Evolutionary conservation across 2,797 vertebrate species (phyloP).

Genomic region (Darevskia nairensis): DNA sequence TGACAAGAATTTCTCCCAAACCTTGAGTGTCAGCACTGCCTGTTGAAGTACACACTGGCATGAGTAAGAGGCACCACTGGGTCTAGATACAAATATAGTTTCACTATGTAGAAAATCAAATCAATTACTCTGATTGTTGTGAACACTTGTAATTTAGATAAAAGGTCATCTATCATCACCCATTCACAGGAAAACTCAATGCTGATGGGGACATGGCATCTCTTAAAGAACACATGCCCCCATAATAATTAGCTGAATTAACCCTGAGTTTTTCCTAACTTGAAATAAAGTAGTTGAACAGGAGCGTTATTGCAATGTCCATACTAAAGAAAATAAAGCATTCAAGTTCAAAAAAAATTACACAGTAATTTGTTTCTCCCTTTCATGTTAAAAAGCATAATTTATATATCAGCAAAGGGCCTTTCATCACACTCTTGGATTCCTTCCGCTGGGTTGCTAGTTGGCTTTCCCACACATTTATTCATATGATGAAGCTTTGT

Average conservation of each 20-base stretch:
- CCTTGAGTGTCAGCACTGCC: not conserved
- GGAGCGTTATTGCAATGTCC: not conserved
- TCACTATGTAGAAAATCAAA: not conserved
- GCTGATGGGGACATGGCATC: not conserved
- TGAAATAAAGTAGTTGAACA: constrained; percentile 8
- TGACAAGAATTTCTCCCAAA: not conserved
- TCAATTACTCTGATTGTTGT: not conserved
- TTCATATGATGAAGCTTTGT: constrained; percentile 44
- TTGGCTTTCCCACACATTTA: constrained; percentile 33
- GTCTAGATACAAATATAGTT: not conserved
- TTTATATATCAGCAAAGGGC: constrained; percentile 36
- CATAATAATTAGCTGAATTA: not conserved
- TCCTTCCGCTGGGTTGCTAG: constrained; percentile 22
- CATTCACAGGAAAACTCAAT: not conserved
- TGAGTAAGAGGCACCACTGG: not conserved
- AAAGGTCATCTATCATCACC: not conserved
- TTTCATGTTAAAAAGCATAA: constrained; percentile 51
- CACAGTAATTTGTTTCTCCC: constrained; percentile 49
- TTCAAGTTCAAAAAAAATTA: constrained; percentile 21
- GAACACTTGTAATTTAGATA: not conserved
- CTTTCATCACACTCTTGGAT: constrained; percentile 39
- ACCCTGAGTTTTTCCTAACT: not conserved
- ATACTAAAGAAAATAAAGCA: constrained; percentile 35
- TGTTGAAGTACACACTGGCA: not conserved
- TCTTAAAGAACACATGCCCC: not conserved